Base-by-base conservation (phyloP, 2,113 vertebrate genomes). In the Scomber scombrus region DNA sequence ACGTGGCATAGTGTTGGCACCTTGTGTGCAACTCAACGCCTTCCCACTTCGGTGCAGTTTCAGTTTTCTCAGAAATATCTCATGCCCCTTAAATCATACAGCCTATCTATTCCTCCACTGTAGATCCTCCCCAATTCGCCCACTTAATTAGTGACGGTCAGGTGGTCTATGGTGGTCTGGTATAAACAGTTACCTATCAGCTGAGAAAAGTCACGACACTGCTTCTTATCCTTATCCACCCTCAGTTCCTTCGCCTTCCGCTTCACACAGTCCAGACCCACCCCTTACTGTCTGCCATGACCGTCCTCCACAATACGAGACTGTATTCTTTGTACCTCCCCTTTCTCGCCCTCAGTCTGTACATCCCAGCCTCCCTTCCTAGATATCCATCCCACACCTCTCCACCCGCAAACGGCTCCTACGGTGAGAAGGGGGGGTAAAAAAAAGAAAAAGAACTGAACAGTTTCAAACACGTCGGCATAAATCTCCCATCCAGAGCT, bases 321-420 rank as follows among this genome's bases (percentile, higher is more conserved):
- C 93, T 90, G 92, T 90, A 91, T 92, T 89, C 91, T 93, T 89
- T 91, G 94, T 91, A 90, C 95, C 95, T 93, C 95, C 95, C 94
- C 90, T 93, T 93, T 91, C 92, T 92, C 92, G 92, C 89, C 91
- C 84, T 90, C 85, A 86, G 88, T 92, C 88, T 85, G 91, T 79
- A 87, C 84, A 86, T 87, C 90, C 90, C 89, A 84, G 90, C 90
- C 85, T 92, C 85, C 89, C 92, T 93, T 92, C 87, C 90, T 89
- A 87, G 86, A 91, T 83, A 90, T 91, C 88, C 90, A 87, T 83
- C 83, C 86, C 85, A 89, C 88, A 89, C 85, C 85, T 90, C 90
- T 92, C 87, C 86, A 74, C 81, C 87, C 87, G 89, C 89, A 78
- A 90, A 87, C 88, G 65, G 81, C 73, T 87, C 80, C 79, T 78